phyloP scores from a whole-genome alignment of 1,140 invertebrate genomes.

The Saccostrea echinata region DNA sequence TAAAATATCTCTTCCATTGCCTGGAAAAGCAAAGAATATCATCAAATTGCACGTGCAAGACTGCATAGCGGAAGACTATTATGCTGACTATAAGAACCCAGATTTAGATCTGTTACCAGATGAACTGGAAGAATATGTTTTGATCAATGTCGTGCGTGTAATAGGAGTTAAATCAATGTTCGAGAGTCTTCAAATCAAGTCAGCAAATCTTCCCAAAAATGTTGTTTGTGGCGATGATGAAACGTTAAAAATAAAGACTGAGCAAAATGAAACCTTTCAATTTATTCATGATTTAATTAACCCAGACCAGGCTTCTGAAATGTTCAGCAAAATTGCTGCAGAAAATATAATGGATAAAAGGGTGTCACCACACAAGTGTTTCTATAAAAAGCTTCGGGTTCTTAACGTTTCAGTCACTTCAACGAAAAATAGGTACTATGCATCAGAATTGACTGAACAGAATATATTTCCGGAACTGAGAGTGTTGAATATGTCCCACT shows the following conservation, averaged over 20 bases:
- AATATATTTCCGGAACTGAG: slow-evolving; percentile 51
- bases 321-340: background rate
- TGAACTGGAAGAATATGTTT: slow-evolving; percentile 40
- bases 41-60: slow-evolving; percentile 40
- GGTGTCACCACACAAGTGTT: slow-evolving; percentile 52
- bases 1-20: slow-evolving; percentile 56
- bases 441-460: slow-evolving; percentile 55
- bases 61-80: slow-evolving; percentile 56
- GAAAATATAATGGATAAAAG: slow-evolving; percentile 46
- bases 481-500: slow-evolving; percentile 59
- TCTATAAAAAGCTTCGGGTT: slow-evolving; percentile 46
- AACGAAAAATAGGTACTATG: slow-evolving; percentile 51
- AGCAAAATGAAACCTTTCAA: slow-evolving; percentile 53
- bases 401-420: slow-evolving; percentile 51
- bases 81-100: slow-evolving; percentile 42
- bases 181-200: slow-evolving; percentile 42
- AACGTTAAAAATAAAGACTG: slow-evolving; percentile 49
- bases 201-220: slow-evolving; percentile 45
- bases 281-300: slow-evolving; percentile 33
- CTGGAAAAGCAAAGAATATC: slow-evolving; percentile 53
- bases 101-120: slow-evolving; percentile 48
- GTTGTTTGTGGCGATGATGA: slow-evolving; percentile 59
- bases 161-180: slow-evolving; percentile 32
- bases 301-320: background rate
- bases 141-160: slow-evolving; percentile 32